Conservation (phyloP, 2,113 vertebrate species). For the Antechinus stuartii region DNA sequence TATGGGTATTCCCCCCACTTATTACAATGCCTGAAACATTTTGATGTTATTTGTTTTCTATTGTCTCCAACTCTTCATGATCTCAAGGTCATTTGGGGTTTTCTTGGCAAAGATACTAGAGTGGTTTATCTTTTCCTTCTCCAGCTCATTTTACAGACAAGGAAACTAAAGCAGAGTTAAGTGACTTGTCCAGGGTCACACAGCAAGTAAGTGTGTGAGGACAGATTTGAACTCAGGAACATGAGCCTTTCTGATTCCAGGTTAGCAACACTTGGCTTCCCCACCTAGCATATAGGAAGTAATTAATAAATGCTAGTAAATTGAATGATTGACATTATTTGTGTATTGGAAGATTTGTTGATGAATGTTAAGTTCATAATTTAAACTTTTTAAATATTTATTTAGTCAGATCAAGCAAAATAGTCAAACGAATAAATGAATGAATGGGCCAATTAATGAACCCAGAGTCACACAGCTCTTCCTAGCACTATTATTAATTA, state of each 20-base stretch:
- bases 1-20: no score
- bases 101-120: not conserved
- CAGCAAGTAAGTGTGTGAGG: not conserved
- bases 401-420: not conserved
- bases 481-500: constrained; percentile 57
- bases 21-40: not conserved
- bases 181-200: not conserved
- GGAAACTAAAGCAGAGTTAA: not conserved
- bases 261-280: not conserved
- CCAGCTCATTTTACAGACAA: not conserved
- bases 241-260: not conserved
- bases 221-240: not conserved
- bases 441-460: not conserved
- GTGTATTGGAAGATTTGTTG: not conserved
- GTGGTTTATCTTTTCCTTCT: not conserved
- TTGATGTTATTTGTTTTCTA: not conserved
- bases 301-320: not conserved
- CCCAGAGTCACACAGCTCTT: constrained; percentile 3
- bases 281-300: not conserved
- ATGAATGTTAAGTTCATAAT: not conserved
- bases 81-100: not conserved
- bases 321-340: not conserved
- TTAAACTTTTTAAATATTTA: not conserved
- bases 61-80: not conserved
- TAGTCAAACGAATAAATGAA: not conserved